Evolutionary conservation across 2,888 invertebrate species (phyloP).

Genomic region (Orthosia gothica): DNA sequence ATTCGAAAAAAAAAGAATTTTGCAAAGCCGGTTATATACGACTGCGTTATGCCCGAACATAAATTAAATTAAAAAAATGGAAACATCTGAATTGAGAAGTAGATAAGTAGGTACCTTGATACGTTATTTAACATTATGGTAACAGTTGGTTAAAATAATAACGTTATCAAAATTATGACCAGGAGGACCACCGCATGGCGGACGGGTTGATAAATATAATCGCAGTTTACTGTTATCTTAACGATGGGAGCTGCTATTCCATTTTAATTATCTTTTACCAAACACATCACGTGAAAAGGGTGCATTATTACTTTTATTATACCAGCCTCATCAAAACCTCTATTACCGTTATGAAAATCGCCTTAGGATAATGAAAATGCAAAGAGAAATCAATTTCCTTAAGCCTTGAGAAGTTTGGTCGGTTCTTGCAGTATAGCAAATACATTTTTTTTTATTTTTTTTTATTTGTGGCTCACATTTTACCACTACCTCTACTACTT

Average conservation of each 20-base stretch:
- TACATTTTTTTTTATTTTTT: too few relatives aligned
- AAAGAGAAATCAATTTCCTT: neutral
- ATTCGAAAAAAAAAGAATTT: too few relatives aligned
- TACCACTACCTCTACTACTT: too few relatives aligned
- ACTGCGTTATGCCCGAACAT: too few relatives aligned
- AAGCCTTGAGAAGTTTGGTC: too few relatives aligned
- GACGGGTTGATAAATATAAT: constrained; percentile 10
- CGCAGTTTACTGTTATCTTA: constrained; percentile 29
- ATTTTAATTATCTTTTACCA: constrained; percentile 5
- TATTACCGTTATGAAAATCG: constrained; percentile 1
- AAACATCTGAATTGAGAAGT: too few relatives aligned
- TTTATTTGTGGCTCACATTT: too few relatives aligned
- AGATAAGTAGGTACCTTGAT: too few relatives aligned
- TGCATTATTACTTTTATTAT: neutral
- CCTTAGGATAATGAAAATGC: neutral
- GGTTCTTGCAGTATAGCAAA: too few relatives aligned
- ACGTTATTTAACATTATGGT: too few relatives aligned
- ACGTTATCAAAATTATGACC: neutral
- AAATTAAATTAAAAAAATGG: too few relatives aligned
- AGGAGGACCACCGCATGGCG: neutral
- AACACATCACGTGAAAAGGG: neutral
- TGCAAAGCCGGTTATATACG: too few relatives aligned
- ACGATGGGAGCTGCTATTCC: neutral
- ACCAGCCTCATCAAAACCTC: neutral
- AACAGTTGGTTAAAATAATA: neutral